Percentiles rank a stretch among this genome's conserved stretches.
These are phyloP conservation scores for Bos javanicus DNA, from an alignment of 2,113 vertebrate genomes.

Conservation along the genomic window DNA sequence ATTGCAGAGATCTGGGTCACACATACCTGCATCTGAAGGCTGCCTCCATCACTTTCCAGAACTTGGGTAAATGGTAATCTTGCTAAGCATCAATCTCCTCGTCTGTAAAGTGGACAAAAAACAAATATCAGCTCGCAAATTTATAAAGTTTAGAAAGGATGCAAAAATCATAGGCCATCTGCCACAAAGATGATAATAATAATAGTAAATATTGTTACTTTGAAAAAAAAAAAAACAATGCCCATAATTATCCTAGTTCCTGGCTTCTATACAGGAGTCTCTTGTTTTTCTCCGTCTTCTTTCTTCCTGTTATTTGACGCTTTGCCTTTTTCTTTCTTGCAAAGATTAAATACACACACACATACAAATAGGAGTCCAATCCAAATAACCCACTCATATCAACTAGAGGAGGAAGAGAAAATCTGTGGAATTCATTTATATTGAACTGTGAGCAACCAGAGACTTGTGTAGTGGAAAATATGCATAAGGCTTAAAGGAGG, in stretches of 20 bases:
- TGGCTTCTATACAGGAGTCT: background rate
- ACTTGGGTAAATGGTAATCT: background rate
- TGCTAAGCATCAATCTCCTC: background rate
- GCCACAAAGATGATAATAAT: background rate
- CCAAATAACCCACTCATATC: background rate
- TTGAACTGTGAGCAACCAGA: constrained; percentile 72
- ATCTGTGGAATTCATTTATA: constrained; percentile 73
- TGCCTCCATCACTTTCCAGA: background rate
- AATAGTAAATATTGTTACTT: background rate
- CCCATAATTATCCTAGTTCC: background rate
- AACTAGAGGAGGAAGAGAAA: background rate
- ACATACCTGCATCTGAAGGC: background rate
- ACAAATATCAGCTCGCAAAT: background rate
- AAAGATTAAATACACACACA: background rate
- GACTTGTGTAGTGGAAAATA: constrained; percentile 78
- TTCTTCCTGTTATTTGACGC: background rate
- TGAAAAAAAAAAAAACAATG: background rate
- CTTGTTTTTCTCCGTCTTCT: background rate
- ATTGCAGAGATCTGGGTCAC: background rate
- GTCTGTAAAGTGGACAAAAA: background rate
- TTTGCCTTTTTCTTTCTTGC: background rate
- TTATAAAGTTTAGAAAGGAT: background rate
- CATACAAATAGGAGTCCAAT: background rate
- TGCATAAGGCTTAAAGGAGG: constrained; percentile 73
- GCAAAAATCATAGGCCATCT: background rate